Evolutionary conservation across 2,888 invertebrate species (phyloP).

Genomic region (Adelognathus sp.): DNA sequence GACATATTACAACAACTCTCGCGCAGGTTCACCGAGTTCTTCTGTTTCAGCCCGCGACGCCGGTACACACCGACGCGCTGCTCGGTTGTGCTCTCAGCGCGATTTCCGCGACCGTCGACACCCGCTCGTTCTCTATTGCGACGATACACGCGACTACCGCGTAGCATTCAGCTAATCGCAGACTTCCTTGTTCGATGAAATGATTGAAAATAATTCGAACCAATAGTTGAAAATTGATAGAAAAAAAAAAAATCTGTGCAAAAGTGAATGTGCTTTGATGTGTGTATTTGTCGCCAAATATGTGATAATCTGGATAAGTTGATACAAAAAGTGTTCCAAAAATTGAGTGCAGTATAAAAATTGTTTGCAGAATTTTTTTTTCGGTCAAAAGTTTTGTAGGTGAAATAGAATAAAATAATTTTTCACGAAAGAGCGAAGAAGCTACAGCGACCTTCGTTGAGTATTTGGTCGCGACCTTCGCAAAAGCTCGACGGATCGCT

Average conservation of each 20-base stretch:
- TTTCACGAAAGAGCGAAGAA: background rate
- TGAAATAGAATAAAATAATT: background rate
- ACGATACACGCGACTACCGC: background rate
- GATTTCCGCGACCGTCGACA: conserved; percentile 21
- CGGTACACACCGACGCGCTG: conserved; percentile 2
- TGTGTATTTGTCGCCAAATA: background rate
- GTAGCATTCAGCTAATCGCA: background rate
- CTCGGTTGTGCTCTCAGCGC: conserved; percentile 7
- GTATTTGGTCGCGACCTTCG: conserved; percentile 22
- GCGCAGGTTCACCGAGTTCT: conserved; percentile 52
- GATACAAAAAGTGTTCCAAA: background rate
- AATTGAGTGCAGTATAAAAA: background rate
- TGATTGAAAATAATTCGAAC: background rate
- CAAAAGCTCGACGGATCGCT: background rate
- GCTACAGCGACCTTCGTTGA: conserved; percentile 5
- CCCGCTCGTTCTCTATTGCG: background rate
- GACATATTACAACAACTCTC: conserved; percentile 52
- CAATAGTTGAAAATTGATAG: background rate
- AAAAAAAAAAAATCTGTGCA: background rate
- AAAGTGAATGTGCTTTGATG: background rate
- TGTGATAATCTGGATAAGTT: background rate
- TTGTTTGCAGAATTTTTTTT: background rate
- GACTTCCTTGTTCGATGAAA: background rate
- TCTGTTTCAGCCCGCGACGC: conserved; percentile 43
- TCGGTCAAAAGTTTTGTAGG: background rate